Evolutionary conservation across 1,140 invertebrate species (phyloP).

Genomic region (Cephus cinctus): DNA sequence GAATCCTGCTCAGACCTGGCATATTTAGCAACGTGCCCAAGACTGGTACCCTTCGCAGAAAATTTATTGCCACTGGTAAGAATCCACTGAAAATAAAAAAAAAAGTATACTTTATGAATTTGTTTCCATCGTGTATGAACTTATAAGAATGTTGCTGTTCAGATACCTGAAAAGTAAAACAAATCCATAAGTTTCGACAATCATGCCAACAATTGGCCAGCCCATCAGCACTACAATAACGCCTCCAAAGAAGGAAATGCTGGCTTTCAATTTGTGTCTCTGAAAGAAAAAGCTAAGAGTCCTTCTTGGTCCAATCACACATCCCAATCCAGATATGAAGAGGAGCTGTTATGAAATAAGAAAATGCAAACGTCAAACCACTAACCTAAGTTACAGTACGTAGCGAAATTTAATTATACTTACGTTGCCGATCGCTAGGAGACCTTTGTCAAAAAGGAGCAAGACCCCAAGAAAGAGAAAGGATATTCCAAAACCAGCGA

Average conservation of each 20-base stretch:
- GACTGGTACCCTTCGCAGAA: conserved; percentile 76
- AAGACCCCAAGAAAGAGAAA: conserved; percentile 95
- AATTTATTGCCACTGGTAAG: conserved; percentile 87
- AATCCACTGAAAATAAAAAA: conserved; percentile 68
- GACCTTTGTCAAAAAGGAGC: conserved; percentile 95
- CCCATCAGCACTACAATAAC: conserved; percentile 93
- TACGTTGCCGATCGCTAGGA: conserved; percentile 98
- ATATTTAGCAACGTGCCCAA: conserved; percentile 73
- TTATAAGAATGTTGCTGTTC: conserved; percentile 10
- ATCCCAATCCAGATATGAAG: conserved; percentile 91
- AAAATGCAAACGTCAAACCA: background rate
- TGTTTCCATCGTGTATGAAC: conserved; percentile 10
- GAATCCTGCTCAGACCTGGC: conserved; percentile 67
- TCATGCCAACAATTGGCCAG: conserved; percentile 95
- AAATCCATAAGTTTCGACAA: conserved; percentile 90
- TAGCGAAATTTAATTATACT: no score
- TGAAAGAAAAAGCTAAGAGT: conserved; percentile 99
- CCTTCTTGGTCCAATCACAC: conserved; percentile 94
- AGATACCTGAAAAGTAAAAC: conserved; percentile 73
- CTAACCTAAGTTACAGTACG: no score
- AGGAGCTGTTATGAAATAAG: conserved; percentile 69
- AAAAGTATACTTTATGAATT: conserved; percentile 5
- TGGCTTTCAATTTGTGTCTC: conserved; percentile 92
- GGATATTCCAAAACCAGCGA: conserved; percentile 93
- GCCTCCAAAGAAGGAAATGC: conserved; percentile 90